These are phyloP conservation scores for Spheniscus humboldti DNA, from an alignment of 2,797 vertebrate species.

Conservation along the genomic window DNA sequence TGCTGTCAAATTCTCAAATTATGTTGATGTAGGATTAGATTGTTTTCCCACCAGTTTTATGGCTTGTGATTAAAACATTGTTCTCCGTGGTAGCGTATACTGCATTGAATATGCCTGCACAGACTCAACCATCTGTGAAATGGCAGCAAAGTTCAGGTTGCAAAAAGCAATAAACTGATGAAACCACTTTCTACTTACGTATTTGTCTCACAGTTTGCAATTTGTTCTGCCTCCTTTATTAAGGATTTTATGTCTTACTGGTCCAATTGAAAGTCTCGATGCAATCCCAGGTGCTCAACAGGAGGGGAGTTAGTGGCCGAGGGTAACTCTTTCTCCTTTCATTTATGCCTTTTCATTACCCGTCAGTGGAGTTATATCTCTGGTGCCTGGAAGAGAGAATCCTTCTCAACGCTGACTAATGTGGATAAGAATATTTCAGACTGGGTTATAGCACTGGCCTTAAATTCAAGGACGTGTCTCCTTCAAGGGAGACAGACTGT, in stretches of 20 bases:
- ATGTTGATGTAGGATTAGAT: neutral
- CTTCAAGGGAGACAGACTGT: neutral
- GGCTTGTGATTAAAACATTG: neutral
- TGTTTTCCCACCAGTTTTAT: neutral
- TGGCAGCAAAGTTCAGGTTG: neutral
- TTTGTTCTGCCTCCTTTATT: neutral
- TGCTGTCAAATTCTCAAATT: neutral
- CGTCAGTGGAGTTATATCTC: neutral
- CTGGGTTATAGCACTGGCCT: neutral
- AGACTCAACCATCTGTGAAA: neutral
- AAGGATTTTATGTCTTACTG: neutral
- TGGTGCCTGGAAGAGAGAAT: neutral
- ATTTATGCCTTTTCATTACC: neutral
- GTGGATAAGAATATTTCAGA: neutral
- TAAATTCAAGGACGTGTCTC: neutral
- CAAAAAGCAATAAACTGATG: conserved; percentile 46
- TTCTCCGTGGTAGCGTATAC: neutral
- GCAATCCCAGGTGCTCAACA: neutral
- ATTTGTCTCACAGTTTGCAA: neutral
- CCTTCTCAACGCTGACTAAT: neutral
- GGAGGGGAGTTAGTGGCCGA: neutral
- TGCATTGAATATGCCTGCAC: neutral
- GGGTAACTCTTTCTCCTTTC: neutral
- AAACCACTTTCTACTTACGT: conserved; percentile 2
- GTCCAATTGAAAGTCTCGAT: neutral